These are phyloP conservation scores for Andricus quercusramuli DNA, from an alignment of 2,888 invertebrate genomes.

Conservation along the genomic window DNA sequence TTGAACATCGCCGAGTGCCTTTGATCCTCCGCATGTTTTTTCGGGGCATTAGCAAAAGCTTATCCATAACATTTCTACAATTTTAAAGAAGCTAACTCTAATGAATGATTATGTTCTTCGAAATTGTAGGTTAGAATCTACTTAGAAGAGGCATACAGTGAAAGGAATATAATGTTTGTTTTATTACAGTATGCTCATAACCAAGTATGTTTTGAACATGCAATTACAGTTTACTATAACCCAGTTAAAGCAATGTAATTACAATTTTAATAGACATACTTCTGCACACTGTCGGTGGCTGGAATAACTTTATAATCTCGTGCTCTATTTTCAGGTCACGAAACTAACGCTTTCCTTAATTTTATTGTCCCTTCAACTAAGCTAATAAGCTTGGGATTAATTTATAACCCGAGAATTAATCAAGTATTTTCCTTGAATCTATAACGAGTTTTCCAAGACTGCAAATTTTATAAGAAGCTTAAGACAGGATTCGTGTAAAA, in stretches of 20 bases:
- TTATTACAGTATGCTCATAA: constrained; percentile 8
- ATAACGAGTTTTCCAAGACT: neutral
- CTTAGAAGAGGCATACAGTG: neutral
- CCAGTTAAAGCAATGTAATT: constrained; percentile 30
- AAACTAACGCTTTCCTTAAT: constrained; percentile 14
- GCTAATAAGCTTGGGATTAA: neutral
- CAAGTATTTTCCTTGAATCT: neutral
- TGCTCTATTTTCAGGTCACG: constrained; percentile 10
- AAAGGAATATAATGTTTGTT: constrained; percentile 26
- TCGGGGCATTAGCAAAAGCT: too few species aligned
- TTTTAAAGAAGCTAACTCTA: too few species aligned
- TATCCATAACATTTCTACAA: neutral
- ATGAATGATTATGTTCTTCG: neutral
- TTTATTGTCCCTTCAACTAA: constrained; percentile 30
- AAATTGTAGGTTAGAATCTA: neutral
- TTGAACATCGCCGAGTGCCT: neutral
- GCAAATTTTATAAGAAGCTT: neutral
- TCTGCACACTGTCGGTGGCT: constrained; percentile 36
- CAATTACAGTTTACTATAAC: constrained; percentile 20
- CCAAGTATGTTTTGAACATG: constrained; percentile 10
- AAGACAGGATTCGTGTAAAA: too few species aligned
- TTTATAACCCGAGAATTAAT: neutral
- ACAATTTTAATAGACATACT: constrained; percentile 31
- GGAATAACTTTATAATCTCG: constrained; percentile 37
- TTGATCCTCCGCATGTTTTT: neutral